Percentiles rank a stretch among this genome's conserved stretches.
Evolutionary conservation across 2,113 vertebrate species (phyloP).

Genomic region (Toxotes chatareus): DNA sequence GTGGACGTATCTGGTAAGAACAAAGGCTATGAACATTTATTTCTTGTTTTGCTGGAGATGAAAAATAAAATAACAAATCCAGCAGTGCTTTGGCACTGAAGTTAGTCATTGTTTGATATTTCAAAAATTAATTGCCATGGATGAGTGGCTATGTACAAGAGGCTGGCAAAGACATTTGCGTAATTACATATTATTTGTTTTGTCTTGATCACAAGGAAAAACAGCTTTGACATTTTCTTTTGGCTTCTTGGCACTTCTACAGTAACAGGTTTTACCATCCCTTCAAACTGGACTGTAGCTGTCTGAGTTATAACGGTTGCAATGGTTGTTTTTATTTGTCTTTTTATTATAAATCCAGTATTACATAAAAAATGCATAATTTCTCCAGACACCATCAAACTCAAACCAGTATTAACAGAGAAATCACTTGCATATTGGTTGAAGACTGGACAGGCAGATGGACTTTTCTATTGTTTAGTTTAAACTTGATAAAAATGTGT

Average conservation of each 20-base stretch:
- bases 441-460: not conserved
- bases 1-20: slow-evolving; percentile 93
- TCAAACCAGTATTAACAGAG: not conserved
- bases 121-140: not conserved
- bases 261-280: no score
- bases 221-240: not conserved
- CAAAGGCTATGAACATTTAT: not conserved
- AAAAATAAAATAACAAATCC: not conserved
- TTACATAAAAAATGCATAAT: not conserved
- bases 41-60: not conserved
- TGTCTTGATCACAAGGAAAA: not conserved
- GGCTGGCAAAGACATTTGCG: not conserved
- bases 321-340: not conserved
- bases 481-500: not conserved
- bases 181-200: not conserved
- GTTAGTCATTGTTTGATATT: not conserved
- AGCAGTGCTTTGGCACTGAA: not conserved
- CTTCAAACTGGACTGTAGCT: not conserved
- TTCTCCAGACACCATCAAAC: not conserved
- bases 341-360: not conserved
- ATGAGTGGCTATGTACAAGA: not conserved
- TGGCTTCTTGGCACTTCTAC: not conserved
- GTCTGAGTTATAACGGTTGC: not conserved
- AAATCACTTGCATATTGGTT: not conserved
- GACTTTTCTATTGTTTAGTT: not conserved